Conservation (phyloP, 2,888 invertebrate species). For the Luperina nickerlii region DNA sequence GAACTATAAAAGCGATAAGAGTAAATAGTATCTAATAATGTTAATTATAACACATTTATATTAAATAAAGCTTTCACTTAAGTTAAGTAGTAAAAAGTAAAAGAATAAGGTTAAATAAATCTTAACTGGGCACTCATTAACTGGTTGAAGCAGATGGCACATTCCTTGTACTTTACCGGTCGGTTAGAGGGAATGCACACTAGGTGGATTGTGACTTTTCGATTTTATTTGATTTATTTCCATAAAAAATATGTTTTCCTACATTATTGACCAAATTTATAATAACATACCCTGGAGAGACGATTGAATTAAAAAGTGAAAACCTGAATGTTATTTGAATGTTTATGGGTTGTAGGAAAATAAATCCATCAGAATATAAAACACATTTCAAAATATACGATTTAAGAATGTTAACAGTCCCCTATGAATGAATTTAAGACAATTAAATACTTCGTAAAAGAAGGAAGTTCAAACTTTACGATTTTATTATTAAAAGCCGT, state of each 20-base stretch:
- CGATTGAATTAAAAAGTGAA: not conserved
- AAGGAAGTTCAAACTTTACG: slow-evolving; percentile 1
- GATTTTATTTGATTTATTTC: not conserved
- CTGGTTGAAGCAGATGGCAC: slow-evolving; percentile 55
- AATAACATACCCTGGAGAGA: not conserved
- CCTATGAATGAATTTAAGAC: not conserved
- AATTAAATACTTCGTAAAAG: not conserved
- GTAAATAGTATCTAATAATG: slow-evolving; percentile 1
- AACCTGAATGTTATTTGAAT: no score
- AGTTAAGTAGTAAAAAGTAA: slow-evolving; percentile 65
- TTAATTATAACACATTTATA: slow-evolving; percentile 39
- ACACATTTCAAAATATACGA: no score
- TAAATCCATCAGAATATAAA: no score
- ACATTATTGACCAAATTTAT: not conserved
- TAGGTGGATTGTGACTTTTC: slow-evolving; percentile 5
- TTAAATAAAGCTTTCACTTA: slow-evolving; percentile 61
- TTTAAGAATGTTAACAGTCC: not conserved
- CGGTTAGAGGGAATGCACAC: slow-evolving; percentile 53
- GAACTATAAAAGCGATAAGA: slow-evolving; percentile 5
- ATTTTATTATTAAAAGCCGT: slow-evolving; percentile 19
- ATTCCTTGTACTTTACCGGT: slow-evolving; percentile 63
- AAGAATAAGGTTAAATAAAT: slow-evolving; percentile 64
- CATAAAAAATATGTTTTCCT: not conserved
- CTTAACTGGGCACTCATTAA: slow-evolving; percentile 64
- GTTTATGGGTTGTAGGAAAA: not conserved